phyloP scores from a whole-genome alignment of 2,113 vertebrate species.

The Saccopteryx leptura region DNA sequence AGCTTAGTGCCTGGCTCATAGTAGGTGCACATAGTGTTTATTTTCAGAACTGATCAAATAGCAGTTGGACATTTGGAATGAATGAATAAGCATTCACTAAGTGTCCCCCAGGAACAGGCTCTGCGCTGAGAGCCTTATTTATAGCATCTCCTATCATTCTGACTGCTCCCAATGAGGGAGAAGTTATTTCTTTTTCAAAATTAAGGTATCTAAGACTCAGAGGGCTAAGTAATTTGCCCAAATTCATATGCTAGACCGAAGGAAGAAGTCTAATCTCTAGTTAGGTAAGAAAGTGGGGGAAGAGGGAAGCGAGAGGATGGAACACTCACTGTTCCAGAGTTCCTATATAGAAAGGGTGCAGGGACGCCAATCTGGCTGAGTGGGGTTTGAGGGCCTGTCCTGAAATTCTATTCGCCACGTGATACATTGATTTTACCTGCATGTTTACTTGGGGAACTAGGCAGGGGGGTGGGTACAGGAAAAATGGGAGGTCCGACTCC shows the following conservation, averaged over 20 bases:
- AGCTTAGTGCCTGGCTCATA: neutral
- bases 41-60: constrained; percentile 26
- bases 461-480: too few relatives aligned
- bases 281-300: neutral
- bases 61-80: neutral
- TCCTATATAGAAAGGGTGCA: neutral
- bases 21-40: neutral
- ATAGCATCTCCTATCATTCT: neutral
- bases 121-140: neutral
- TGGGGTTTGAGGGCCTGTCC: neutral
- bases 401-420: neutral
- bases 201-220: neutral
- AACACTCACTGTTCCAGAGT: neutral
- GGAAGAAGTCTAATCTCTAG: neutral
- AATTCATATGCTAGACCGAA: neutral
- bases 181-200: constrained; percentile 31
- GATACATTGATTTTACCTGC: neutral
- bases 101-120: neutral
- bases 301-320: neutral
- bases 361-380: neutral
- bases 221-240: constrained; percentile 1
- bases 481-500: neutral
- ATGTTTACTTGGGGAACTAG: neutral
- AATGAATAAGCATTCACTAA: neutral
- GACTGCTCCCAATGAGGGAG: neutral